Evolutionary conservation across 2,888 invertebrate genomes (phyloP), one percentile per base, ranked within the genome.

Genomic region (Athalia rosae): DNA sequence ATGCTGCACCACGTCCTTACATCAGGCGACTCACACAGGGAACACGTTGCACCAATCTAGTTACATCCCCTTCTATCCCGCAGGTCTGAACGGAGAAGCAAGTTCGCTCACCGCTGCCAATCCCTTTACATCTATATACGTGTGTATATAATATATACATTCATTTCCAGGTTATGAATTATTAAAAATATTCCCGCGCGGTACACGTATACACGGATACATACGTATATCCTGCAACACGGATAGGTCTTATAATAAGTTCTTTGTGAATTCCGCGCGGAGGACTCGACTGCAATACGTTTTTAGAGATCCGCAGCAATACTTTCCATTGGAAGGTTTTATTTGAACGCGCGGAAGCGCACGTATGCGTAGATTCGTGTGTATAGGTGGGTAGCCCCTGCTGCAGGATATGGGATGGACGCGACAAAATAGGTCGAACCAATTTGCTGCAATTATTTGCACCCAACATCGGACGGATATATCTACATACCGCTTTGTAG

Each of bases 1-100:
- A 71, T 87, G 85, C 87, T 82, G 79, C 84, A 84, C 86, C 88
- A 86, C 82, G 85, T 82, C 84, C 82, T 78, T 79, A 82, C 83
- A 83, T 82, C 81, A 82, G 45, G 41, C 58, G 45, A 45, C 15
- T 56, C 45, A 13, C 15, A 71, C 45, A 15, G 58, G 13, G 43
- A 8, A 58, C 61, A 4, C 53, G 53, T n/a, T 13, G 45, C 4
- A 58, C 3, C 43, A 7, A 0, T n/a, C 71, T 15, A 5, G 71
- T 71, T 45, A 58, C 15, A 47, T 15, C 43, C 58, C 43, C 4
- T 59, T 48, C 71, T 45, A 71, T 7, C 69, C 28, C 43, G 9
- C 13, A 45, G 47, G 48, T n/a, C 15, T 47, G 15, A 1, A 28
- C 28, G 28, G 28, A 28, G 1, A 15, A 15, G 48, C 13, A 48